Evolutionary conservation across 2,797 vertebrate species (phyloP).

Genomic region (Microcaecilia unicolor): DNA sequence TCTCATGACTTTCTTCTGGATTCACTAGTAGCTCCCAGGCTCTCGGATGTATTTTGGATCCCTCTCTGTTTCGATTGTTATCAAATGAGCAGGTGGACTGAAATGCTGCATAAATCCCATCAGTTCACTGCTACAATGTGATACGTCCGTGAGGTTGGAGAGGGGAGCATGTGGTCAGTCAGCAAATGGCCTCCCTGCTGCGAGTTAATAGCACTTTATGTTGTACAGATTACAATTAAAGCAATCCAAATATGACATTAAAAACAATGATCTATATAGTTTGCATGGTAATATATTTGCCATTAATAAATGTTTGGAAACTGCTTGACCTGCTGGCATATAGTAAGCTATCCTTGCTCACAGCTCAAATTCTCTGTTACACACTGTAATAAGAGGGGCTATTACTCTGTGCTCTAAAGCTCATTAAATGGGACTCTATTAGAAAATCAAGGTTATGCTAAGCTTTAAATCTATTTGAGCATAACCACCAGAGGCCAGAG

Average conservation of each 20-base stretch:
- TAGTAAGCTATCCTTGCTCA: slow-evolving; percentile 18
- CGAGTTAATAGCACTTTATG: too few species aligned
- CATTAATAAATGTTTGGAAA: slow-evolving; percentile 21
- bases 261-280: slow-evolving; percentile 34
- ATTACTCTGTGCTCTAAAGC: slow-evolving; percentile 45
- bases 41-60: too few species aligned
- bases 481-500: slow-evolving; percentile 27
- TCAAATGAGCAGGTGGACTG: too few species aligned
- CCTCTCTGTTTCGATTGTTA: too few species aligned
- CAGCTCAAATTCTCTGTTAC: slow-evolving; percentile 27
- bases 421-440: slow-evolving; percentile 53
- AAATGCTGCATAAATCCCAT: too few species aligned
- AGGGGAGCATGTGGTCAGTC: too few species aligned
- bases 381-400: slow-evolving; percentile 41
- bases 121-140: too few species aligned
- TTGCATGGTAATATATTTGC: slow-evolving; percentile 34
- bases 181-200: too few species aligned
- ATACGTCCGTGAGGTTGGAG: too few species aligned
- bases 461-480: slow-evolving; percentile 48
- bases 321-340: slow-evolving; percentile 15
- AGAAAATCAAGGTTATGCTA: slow-evolving; percentile 50
- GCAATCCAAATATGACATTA: slow-evolving; percentile 27
- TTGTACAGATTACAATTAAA: slow-evolving; percentile 31
- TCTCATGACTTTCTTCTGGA: too few species aligned
- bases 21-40: too few species aligned